Evolutionary conservation across 2,797 vertebrate species (phyloP).

Genomic region (Eptatretus atami): DNA sequence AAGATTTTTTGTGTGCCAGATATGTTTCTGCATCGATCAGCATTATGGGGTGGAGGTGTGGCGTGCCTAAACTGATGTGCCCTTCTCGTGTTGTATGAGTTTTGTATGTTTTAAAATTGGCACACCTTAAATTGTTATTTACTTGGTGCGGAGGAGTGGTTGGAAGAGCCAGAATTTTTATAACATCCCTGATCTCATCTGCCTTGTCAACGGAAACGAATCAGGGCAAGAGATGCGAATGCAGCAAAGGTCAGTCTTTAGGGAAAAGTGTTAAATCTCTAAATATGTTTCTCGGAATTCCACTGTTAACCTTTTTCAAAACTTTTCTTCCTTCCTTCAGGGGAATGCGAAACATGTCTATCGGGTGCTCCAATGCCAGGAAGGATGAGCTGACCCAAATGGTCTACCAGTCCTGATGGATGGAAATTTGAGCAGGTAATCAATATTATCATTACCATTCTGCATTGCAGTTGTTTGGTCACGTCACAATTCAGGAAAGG

Average conservation of each 20-base stretch:
- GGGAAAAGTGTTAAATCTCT: too few relatives aligned
- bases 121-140: neutral
- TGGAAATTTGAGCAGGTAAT: conserved; percentile 22
- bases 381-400: conserved; percentile 94
- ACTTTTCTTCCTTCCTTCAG: neutral
- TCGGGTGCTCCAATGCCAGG: conserved; percentile 37
- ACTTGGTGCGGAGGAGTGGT: conserved; percentile 26
- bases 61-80: too few relatives aligned
- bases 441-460: too few relatives aligned
- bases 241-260: conserved; percentile 33
- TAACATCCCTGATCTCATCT: conserved; percentile 66
- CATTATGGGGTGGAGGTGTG: neutral
- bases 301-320: too few relatives aligned
- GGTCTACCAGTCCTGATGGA: conserved; percentile 90
- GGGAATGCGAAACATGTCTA: conserved; percentile 18
- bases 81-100: too few relatives aligned
- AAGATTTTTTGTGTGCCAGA: too few relatives aligned
- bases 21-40: neutral
- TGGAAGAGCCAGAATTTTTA: conserved; percentile 98
- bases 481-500: too few relatives aligned
- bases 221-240: conserved; percentile 81
- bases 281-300: too few relatives aligned
- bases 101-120: too few relatives aligned
- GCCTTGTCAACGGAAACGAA: conserved; percentile 82
- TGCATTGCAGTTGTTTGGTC: too few relatives aligned